These are phyloP conservation scores for Dipus sagitta DNA, from an alignment of 2,797 vertebrate genomes.

Conservation along the genomic window DNA sequence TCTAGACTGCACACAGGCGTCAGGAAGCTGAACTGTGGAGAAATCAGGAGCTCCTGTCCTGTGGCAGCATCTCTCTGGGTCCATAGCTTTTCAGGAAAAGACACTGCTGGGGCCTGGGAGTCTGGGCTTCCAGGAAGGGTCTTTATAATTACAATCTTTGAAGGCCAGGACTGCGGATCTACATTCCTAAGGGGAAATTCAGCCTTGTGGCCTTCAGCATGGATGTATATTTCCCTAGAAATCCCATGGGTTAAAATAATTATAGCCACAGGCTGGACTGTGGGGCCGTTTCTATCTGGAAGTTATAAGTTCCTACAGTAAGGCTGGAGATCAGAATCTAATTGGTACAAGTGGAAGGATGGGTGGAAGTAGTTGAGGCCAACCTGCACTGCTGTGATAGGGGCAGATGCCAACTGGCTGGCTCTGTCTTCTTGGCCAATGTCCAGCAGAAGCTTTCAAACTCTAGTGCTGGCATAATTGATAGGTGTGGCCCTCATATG, in stretches of 20 bases:
- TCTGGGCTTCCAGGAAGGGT: background rate
- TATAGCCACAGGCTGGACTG: background rate
- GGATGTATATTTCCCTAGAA: constrained; percentile 49
- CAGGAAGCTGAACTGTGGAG: constrained; percentile 66
- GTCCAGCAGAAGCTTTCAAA: background rate
- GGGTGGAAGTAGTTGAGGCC: background rate
- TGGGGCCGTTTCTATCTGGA: background rate
- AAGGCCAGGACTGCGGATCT: background rate
- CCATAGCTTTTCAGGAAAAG: constrained; percentile 54
- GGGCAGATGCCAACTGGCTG: background rate
- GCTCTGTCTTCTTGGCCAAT: background rate
- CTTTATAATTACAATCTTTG: background rate
- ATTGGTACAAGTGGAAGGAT: background rate
- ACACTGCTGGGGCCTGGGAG: too few species aligned
- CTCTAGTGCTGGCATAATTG: background rate
- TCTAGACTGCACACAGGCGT: background rate
- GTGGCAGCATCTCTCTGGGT: background rate
- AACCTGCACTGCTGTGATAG: fast-evolving
- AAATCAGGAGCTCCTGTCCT: background rate
- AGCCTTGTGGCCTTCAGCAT: background rate
- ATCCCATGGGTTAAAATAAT: background rate
- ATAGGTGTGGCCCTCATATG: background rate
- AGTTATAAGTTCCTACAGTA: background rate
- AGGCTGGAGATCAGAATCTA: background rate
- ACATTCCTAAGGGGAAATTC: background rate